These are phyloP conservation scores for Adelosebastes latens DNA, from an alignment of 2,797 vertebrate genomes.

Conservation along the genomic window DNA sequence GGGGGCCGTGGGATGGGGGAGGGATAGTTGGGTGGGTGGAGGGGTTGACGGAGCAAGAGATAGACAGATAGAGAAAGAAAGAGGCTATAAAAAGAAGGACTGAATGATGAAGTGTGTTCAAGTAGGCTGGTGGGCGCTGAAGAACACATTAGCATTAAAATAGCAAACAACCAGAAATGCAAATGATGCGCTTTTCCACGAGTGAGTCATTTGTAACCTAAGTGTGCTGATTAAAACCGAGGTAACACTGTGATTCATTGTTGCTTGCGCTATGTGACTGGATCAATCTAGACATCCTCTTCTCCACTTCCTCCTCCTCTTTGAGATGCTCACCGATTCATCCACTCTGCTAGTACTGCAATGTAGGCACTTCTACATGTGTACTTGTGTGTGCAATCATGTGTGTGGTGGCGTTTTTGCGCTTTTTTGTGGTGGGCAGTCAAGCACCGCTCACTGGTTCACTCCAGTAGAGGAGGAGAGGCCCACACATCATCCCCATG, in stretches of 20 bases:
- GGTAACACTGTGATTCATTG: constrained; percentile 54
- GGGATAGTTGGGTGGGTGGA: constrained; percentile 10
- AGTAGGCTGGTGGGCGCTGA: constrained; percentile 39
- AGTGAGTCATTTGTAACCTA: constrained; percentile 65
- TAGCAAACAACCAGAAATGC: constrained; percentile 48
- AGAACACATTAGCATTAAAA: constrained; percentile 65
- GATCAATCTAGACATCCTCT: constrained; percentile 41
- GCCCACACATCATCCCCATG: constrained; percentile 70
- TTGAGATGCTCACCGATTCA: constrained; percentile 58
- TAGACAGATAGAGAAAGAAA: constrained; percentile 19
- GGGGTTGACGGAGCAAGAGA: constrained; percentile 30
- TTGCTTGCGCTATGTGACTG: constrained; percentile 15
- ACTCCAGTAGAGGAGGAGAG: constrained; percentile 43
- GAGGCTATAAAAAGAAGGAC: constrained; percentile 34
- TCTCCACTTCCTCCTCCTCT: constrained; percentile 23
- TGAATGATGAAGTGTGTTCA: constrained; percentile 38
- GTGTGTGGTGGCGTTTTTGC: constrained; percentile 12
- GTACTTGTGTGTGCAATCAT: constrained; percentile 30
- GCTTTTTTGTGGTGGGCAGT: constrained; percentile 53
- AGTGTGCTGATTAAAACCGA: constrained; percentile 59
- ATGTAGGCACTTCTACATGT: constrained; percentile 20
- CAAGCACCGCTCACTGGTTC: constrained; percentile 46
- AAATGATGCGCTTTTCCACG: constrained; percentile 46
- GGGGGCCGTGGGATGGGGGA: constrained; percentile 18
- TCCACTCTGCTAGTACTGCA: constrained; percentile 41